Conservation (phyloP, 2,888 invertebrate species). For the Myopa tessellatipennis region DNA sequence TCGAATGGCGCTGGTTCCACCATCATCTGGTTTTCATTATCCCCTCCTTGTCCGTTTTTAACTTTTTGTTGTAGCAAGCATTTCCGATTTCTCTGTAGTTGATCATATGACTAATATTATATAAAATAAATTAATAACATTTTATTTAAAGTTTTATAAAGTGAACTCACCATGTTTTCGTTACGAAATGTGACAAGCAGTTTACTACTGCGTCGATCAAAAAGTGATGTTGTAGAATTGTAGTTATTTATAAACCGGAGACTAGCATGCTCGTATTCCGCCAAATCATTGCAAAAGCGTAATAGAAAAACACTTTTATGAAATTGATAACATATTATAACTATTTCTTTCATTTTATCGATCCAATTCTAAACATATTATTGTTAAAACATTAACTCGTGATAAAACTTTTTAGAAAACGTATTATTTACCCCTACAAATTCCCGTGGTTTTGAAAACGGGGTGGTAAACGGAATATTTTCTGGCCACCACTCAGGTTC, state of each 20-base stretch:
- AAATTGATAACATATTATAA: constrained; percentile 77
- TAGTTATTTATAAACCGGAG: constrained; percentile 78
- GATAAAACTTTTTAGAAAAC: neutral
- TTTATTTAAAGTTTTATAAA: neutral
- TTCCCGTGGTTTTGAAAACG: constrained; percentile 72
- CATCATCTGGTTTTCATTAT: constrained; percentile 69
- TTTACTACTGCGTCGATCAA: constrained; percentile 74
- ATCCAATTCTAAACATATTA: constrained; percentile 71
- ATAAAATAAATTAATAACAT: neutral
- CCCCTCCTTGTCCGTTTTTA: constrained; percentile 58
- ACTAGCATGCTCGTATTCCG: constrained; percentile 74
- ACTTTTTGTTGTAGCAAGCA: constrained; percentile 68
- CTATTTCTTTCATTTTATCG: constrained; percentile 74
- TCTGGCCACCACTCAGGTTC: constrained; percentile 80
- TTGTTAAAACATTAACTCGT: neutral
- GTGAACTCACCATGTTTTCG: constrained; percentile 74
- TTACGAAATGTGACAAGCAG: constrained; percentile 81
- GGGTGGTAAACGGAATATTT: constrained; percentile 75
- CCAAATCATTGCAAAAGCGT: constrained; percentile 77
- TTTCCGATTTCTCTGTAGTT: constrained; percentile 66
- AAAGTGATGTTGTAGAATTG: constrained; percentile 79
- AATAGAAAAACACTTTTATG: constrained; percentile 79
- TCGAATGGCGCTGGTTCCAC: constrained; percentile 73
- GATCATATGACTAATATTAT: constrained; percentile 64
- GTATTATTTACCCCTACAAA: constrained; percentile 66